Percentiles rank a stretch among this genome's conserved stretches.
Conservation (phyloP, 37 sponge, comb jelly and placozoan genomes). For the Crambe crambe region DNA sequence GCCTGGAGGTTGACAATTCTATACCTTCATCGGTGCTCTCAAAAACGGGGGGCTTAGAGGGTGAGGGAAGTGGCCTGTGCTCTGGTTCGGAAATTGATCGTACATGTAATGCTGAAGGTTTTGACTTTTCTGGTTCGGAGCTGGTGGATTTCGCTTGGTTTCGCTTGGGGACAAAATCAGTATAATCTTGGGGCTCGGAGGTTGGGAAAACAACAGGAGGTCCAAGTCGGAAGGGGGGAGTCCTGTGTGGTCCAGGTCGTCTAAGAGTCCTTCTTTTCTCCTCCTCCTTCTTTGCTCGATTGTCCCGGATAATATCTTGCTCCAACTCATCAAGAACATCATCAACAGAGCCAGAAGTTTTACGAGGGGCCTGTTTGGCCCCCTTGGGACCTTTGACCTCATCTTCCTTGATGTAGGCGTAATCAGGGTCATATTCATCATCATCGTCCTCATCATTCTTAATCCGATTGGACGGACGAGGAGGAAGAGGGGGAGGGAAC, state of each 20-base stretch:
- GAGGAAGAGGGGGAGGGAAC: slow-evolving; percentile 34
- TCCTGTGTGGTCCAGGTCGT: neutral
- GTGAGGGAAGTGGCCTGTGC: neutral
- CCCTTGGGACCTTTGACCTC: slow-evolving; percentile 27
- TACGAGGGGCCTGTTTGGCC: too few species aligned
- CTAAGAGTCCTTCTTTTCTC: slow-evolving; percentile 9
- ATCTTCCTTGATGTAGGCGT: slow-evolving; percentile 45
- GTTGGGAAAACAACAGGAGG: neutral
- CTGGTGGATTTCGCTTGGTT: neutral
- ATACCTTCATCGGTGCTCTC: neutral
- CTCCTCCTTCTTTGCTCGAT: slow-evolving; percentile 25
- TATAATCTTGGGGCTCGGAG: slow-evolving; percentile 47
- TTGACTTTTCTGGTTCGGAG: neutral
- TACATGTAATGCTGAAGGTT: neutral
- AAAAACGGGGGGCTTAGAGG: neutral
- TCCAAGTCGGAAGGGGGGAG: neutral
- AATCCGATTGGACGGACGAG: slow-evolving; percentile 8
- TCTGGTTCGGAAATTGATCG: slow-evolving; percentile 10
- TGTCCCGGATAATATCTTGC: slow-evolving; percentile 19
- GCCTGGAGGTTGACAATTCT: neutral
- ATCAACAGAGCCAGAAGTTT: neutral
- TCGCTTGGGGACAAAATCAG: slow-evolving; percentile 36
- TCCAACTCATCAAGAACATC: slow-evolving; percentile 22
- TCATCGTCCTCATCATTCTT: neutral
- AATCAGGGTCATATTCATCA: slow-evolving; percentile 51